Base-by-base conservation (phyloP, 2,797 vertebrate species). In the Serranus cabrilla region DNA sequence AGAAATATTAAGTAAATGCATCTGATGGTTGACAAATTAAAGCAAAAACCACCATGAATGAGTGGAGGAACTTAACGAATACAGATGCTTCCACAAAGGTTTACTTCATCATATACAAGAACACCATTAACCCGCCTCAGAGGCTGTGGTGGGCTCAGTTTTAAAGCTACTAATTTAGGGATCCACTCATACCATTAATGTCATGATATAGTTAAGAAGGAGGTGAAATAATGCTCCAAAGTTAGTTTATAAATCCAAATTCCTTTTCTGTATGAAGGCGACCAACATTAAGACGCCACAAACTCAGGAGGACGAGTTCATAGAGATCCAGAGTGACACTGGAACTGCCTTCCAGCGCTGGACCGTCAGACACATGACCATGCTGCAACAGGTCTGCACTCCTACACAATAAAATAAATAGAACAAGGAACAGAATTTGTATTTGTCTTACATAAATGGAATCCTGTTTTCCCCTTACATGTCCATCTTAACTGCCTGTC, bases 291-390 rank as follows among this genome's bases (percentile, higher is more conserved):
- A 98, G 91, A 97, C 96, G 20, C 96, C 97, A 37, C 96, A 97
- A 86, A 93, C 93, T 37, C 97, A 99, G 91, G 94, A 98, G 18
- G 98, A 99, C 31, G 98, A 99, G 85, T 99, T 99, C 86, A 99
- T 99, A 62, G 98, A 99, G 96, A 99, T 99, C 83, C 98, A 99
- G 89, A 98, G 97, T 65, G 97, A 97, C 39, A 99, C 98, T 0
- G 98, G 97, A 9, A 98, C 97, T 0, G 97, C 97, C 92, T 97
- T 98, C 91, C 98, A 99, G 89, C 95, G 98, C 56, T 99, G 97
- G 96, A 94, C 96, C n/a, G 97, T 99, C 90, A 93, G 98, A 86
- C 94, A 97, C 49, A 92, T 91, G 0, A 99, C 97, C 51, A 95
- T 95, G 87, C 92, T 98, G 81, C 98, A 97, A 71, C 97, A 99